Evolutionary conservation across 2,113 vertebrate species (phyloP), one percentile per base, ranked within the genome.

Genomic region (Calyptomena viridis): DNA sequence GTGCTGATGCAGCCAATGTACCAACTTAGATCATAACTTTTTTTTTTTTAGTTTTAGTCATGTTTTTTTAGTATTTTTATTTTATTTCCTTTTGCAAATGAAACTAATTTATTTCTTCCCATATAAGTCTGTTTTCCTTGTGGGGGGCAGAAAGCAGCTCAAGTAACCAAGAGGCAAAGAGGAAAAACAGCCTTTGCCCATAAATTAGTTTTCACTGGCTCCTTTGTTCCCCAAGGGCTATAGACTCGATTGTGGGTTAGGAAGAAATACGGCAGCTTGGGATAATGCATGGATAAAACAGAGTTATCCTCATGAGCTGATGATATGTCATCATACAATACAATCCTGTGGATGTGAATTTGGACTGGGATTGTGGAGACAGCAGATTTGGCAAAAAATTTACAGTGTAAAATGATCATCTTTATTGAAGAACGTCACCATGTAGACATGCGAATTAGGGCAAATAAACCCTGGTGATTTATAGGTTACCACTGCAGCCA

Each of bases 191-290:
- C n/a, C 46, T 67, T 56, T 52, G 89, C 39, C 89, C 82, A 66
- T 76, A 89, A 91, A 95, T 95, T 84, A 82, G 50, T 66, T 94
- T 91, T 75, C 82, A 79, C 62, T 71, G 64, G 11, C 53, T 95
- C 62, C 67, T 89, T 91, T 94, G 69, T 2, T 96, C 85, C 68
- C 75, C 90, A 91, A 60, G 46, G 92, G 75, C 82, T 63, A 63
- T 1, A 37, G 68, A 49, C 19, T 84, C 74, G 79, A 80, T 60
- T 67, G 75, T 77, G 83, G 68, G 39, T 74, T 87, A 88, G 56
- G 71, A 96, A 93, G 79, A 87, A 95, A 81, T 44, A 92, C 31
- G 92, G 56, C 85, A 86, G 42, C 90, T 91, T 88, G 72, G 90
- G 79, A 96, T 94, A 94, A 89, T 35, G 27, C 19, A 55, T 2